Evolutionary conservation across 2,797 vertebrate species (phyloP).

Genomic region (Pampus argenteus): DNA sequence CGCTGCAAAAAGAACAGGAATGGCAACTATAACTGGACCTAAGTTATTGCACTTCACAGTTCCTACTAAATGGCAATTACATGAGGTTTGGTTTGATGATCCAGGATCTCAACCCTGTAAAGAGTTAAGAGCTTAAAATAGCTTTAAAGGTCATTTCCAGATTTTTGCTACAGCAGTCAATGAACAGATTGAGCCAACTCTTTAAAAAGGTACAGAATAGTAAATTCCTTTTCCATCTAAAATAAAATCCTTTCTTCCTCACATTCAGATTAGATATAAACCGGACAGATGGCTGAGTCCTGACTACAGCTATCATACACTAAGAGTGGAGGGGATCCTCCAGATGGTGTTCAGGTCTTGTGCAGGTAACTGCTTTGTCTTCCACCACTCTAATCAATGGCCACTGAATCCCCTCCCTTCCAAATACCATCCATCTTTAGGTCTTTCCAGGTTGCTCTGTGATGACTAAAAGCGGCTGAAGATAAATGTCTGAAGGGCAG

Average conservation of each 20-base stretch:
- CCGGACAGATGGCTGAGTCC: conserved; percentile 42
- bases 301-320: conserved; percentile 47
- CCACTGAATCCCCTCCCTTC: conserved; percentile 57
- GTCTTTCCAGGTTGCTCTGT: conserved; percentile 59
- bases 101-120: conserved; percentile 44
- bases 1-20: conserved; percentile 37
- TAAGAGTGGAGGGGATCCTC: conserved; percentile 39
- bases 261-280: conserved; percentile 13
- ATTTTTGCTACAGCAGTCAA: conserved; percentile 49
- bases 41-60: conserved; percentile 62
- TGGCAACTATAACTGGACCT: conserved; percentile 46
- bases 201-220: conserved; percentile 39
- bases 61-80: conserved; percentile 56
- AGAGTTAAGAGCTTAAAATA: conserved; percentile 33
- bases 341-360: conserved; percentile 66
- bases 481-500: conserved; percentile 75
- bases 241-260: conserved; percentile 17
- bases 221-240: conserved; percentile 13
- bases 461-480: conserved; percentile 69
- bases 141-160: conserved; percentile 58
- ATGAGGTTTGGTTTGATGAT: conserved; percentile 60
- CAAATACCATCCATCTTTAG: conserved; percentile 75
- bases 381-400: conserved; percentile 73
- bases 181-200: conserved; percentile 45
- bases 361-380: conserved; percentile 70